Evolutionary conservation across 2,113 vertebrate genomes (phyloP).

Genomic region (Cinclus cinclus): DNA sequence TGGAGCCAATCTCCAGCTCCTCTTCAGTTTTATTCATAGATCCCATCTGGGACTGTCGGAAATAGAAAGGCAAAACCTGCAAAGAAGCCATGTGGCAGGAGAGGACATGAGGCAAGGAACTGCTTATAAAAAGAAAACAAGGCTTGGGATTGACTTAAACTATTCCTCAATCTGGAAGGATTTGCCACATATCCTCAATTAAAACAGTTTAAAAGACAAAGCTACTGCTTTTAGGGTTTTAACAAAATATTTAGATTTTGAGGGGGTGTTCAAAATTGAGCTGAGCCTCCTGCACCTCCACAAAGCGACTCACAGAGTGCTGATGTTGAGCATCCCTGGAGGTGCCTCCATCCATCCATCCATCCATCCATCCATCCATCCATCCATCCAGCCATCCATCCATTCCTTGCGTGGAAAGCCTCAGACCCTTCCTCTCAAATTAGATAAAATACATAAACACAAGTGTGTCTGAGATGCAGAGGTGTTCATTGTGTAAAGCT

Average conservation of each 20-base stretch:
- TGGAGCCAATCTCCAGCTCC: constrained; percentile 58
- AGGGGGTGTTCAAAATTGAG: neutral
- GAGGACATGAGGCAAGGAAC: constrained; percentile 35
- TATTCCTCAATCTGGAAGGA: neutral
- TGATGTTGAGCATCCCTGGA: neutral
- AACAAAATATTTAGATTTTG: neutral
- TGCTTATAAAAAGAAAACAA: constrained; percentile 9
- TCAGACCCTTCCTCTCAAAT: neutral
- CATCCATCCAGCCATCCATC: neutral
- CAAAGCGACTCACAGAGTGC: fast-evolving
- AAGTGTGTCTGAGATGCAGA: neutral
- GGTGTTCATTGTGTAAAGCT: neutral
- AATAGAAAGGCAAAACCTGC: constrained; percentile 66
- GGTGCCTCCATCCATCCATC: neutral
- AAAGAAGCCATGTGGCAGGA: constrained; percentile 41
- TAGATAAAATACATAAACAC: neutral
- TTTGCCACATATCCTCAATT: neutral
- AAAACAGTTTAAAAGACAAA: neutral
- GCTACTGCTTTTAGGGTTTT: neutral
- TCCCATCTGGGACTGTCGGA: constrained; percentile 59
- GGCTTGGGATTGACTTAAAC: neutral
- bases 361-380: neutral
- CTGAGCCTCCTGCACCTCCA: neutral
- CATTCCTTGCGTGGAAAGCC: neutral
- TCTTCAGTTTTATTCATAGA: constrained; percentile 64